A percentile compares a stretch with the other conserved stretches of the same genome.
Evolutionary conservation across 2,888 invertebrate genomes (phyloP).

Genomic region (Hypomecis atomaria): DNA sequence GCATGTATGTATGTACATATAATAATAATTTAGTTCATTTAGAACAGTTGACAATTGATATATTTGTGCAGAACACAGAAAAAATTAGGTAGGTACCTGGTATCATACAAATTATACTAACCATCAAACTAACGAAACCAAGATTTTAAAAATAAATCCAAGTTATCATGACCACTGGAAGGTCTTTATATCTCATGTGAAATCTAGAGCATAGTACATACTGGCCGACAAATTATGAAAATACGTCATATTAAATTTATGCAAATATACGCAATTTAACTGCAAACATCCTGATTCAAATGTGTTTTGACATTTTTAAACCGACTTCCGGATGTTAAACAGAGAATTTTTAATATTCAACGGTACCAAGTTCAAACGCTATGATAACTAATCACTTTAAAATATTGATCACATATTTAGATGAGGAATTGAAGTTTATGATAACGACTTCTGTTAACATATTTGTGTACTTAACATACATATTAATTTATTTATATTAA

Average conservation of each 20-base stretch:
- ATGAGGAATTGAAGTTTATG: conserved; percentile 27
- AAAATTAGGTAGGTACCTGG: too few relatives aligned
- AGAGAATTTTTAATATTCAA: conserved; percentile 25
- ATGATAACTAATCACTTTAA: conserved; percentile 21
- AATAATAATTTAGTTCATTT: too few relatives aligned
- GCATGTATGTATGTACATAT: too few relatives aligned
- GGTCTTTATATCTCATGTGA: background rate
- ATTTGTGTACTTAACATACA: conserved; percentile 29
- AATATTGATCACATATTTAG: conserved; percentile 19
- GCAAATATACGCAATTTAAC: conserved; percentile 11
- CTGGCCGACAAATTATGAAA: conserved; percentile 1
- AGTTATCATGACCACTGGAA: too few relatives aligned
- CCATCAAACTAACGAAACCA: too few relatives aligned
- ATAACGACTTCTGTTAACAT: conserved; percentile 26
- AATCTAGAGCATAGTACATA: conserved; percentile 4
- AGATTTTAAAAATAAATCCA: too few relatives aligned
- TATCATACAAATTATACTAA: too few relatives aligned
- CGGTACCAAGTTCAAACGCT: conserved; percentile 27
- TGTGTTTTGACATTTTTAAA: conserved; percentile 21
- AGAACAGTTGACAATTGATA: too few relatives aligned
- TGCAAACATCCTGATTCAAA: conserved; percentile 30
- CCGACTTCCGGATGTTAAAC: conserved; percentile 26
- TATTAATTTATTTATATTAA: conserved; percentile 40
- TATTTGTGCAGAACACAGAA: too few relatives aligned
- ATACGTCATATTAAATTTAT: conserved; percentile 16